Conservation (phyloP, 2,113 vertebrate genomes). For the Cervus canadensis region DNA sequence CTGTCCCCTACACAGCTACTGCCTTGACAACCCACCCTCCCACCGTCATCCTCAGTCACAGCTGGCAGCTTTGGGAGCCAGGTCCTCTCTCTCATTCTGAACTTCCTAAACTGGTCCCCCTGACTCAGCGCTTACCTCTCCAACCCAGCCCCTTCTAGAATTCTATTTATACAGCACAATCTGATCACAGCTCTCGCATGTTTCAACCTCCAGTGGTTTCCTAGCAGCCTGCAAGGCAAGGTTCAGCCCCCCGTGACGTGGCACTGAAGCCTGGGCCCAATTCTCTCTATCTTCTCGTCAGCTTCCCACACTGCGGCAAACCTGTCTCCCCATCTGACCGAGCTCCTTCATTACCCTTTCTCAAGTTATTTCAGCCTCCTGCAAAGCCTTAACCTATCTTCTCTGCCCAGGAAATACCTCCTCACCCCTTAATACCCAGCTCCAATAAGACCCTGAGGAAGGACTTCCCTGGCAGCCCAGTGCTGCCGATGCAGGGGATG, state of each 20-base stretch:
- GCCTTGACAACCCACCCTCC: neutral
- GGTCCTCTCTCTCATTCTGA: neutral
- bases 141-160: constrained; percentile 36
- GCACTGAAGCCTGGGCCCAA: neutral
- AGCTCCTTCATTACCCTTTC: neutral
- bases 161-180: constrained; percentile 65
- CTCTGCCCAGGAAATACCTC: neutral
- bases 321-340: neutral
- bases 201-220: constrained; percentile 46
- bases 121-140: constrained; percentile 42
- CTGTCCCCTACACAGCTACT: neutral
- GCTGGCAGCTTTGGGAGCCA: neutral
- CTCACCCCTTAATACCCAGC: neutral
- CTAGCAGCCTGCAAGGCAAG: neutral
- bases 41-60: rapidly evolving
- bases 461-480: neutral
- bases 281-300: neutral
- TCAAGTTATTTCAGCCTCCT: neutral
- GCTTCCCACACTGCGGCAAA: neutral
- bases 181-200: constrained; percentile 33
- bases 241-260: neutral
- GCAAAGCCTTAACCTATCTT: neutral
- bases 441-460: neutral
- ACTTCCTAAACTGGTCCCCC: neutral
- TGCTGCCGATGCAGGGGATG: neutral